Evolutionary conservation across 2,888 invertebrate genomes (phyloP).

Genomic region (Ophraella communa): DNA sequence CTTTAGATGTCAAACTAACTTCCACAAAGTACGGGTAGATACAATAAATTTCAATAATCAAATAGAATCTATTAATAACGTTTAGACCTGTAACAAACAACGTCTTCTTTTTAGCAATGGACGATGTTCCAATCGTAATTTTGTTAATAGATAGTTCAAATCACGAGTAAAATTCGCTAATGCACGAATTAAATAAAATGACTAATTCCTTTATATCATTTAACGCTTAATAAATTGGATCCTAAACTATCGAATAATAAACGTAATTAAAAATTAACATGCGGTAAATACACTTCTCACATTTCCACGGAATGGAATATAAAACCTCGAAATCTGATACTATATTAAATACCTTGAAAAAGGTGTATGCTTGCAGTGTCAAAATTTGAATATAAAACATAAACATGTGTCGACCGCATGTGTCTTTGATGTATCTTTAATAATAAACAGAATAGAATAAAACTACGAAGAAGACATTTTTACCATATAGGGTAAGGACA

Average conservation of each 20-base stretch:
- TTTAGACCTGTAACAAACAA: too few relatives aligned
- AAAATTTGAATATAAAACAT: neutral
- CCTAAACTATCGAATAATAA: neutral
- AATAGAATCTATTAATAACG: too few relatives aligned
- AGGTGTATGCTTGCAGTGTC: conserved; percentile 4
- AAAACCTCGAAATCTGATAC: conserved; percentile 8
- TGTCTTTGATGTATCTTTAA: neutral
- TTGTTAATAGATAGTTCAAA: too few relatives aligned
- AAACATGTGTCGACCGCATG: neutral
- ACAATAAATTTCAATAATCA: too few relatives aligned
- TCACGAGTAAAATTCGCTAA: too few relatives aligned
- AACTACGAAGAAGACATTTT: too few relatives aligned
- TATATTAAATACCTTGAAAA: conserved; percentile 11
- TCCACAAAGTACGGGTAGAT: too few relatives aligned
- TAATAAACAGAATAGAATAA: neutral
- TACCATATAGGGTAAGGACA: too few relatives aligned
- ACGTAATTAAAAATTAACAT: conserved; percentile 4
- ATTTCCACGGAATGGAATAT: neutral
- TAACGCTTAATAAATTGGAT: neutral
- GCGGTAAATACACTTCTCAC: neutral
- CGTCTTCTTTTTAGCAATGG: too few relatives aligned
- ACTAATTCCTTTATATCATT: neutral
- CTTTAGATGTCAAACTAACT: too few relatives aligned
- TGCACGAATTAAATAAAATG: too few relatives aligned
- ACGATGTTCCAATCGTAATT: too few relatives aligned